Conservation (phyloP, 2,113 vertebrate species). For the Eptatretus burgeri region DNA sequence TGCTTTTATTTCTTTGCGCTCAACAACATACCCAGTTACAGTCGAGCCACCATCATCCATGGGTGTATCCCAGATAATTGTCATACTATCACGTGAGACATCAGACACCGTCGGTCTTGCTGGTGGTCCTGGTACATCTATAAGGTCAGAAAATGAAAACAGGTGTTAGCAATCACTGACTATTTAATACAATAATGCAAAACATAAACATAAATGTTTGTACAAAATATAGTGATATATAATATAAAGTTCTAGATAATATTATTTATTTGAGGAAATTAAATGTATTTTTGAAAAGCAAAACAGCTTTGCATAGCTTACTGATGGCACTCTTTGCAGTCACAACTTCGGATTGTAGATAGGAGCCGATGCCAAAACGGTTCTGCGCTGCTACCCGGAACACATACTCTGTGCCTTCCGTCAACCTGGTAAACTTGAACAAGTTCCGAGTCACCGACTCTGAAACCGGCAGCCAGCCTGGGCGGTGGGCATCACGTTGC, state of each 20-base stretch:
- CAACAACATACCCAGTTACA: constrained; percentile 70
- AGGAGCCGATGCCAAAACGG: constrained; percentile 73
- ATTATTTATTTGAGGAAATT: no score
- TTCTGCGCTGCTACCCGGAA: constrained; percentile 79
- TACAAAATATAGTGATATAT: neutral
- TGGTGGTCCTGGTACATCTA: constrained; percentile 59
- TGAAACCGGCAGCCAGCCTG: constrained; percentile 72
- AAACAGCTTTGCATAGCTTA: constrained; percentile 21
- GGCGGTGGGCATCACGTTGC: constrained; percentile 76
- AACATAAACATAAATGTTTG: neutral
- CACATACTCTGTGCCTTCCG: constrained; percentile 64
- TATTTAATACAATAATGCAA: neutral
- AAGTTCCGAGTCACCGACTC: constrained; percentile 57
- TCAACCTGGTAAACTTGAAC: constrained; percentile 58
- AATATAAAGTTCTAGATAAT: constrained; percentile 6
- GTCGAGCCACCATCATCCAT: constrained; percentile 73
- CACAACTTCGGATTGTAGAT: constrained; percentile 57
- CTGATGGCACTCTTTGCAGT: constrained; percentile 60
- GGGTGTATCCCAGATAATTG: constrained; percentile 65
- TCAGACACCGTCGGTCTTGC: constrained; percentile 61
- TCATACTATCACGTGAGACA: constrained; percentile 80
- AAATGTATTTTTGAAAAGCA: neutral
- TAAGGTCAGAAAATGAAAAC: constrained; percentile 9
- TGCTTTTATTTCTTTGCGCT: constrained; percentile 78
- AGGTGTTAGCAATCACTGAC: no score